Evolutionary conservation across 2,113 vertebrate genomes (phyloP), one percentile per base, ranked within the genome.

Genomic region (Deroptyus accipitrinus): DNA sequence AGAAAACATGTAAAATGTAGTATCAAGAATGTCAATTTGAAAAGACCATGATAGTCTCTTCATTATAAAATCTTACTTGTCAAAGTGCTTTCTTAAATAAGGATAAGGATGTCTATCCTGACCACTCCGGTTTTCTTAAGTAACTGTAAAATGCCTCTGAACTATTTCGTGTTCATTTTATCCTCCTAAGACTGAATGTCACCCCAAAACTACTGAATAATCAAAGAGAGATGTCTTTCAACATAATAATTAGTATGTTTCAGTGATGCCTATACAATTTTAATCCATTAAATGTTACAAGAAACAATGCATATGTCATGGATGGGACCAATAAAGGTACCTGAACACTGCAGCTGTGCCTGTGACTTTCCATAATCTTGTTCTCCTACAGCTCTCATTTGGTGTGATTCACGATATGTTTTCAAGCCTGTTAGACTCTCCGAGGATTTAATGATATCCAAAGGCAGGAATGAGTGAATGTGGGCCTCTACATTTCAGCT

Each of bases 201-300:
- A 91, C 67, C n/a, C 33, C 70, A 84, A 46, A 96, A 78, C 25
- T 70, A 74, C 28, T 74, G 35, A 96, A 97, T 35, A 55, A 48
- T 83, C 42, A 17, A 23, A 39, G 67, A 80, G 61, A 87, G 19
- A 49, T 33, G 41, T 68, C 27, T 84, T 72, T 86, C 90, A 96
- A 70, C 24, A 79, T 10, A 67, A n/a, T n/a, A 90, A 82, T 78
- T 76, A 92, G 28, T 31, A 81, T n/a, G 80, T 66, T 82, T 84
- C 61, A 83, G 49, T n/a, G 51, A 86, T 68, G 63, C 31, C 25
- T 51, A 27, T 61, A 74, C 59, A 87, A 87, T 88, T 87, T 81
- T 51, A 93, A 83, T 69, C 51, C 70, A 89, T 57, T 52, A 81
- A 81, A 81, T 62, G 46, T 52, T 54, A 80, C 39, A 83, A 70